Percentiles rank a stretch among this genome's conserved stretches.
Conservation (phyloP, 2,888 invertebrate genomes). For the Epistrophella euchroma region DNA sequence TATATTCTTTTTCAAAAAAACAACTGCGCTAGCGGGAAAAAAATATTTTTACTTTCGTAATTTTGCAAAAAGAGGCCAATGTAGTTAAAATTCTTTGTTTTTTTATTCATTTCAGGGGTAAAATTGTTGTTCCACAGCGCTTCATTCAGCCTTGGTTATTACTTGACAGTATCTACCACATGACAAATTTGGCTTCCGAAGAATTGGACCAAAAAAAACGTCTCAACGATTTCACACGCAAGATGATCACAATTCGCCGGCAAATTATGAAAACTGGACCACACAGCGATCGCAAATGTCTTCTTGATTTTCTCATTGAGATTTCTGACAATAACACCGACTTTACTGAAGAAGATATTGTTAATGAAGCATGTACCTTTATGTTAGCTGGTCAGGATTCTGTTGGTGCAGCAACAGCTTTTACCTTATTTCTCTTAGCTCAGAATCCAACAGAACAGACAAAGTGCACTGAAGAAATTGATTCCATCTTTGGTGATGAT, state of each 20-base stretch:
- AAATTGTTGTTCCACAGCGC: conserved; percentile 85
- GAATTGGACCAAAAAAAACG: conserved; percentile 85
- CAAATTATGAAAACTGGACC: conserved; percentile 78
- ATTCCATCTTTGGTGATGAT: conserved; percentile 83
- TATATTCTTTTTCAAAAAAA: too few relatives aligned
- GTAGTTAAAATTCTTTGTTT: too few relatives aligned
- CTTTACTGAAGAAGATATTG: conserved; percentile 86
- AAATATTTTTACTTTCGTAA: too few relatives aligned
- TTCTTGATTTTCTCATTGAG: conserved; percentile 86
- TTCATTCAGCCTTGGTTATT: conserved; percentile 86
- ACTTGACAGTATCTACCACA: conserved; percentile 85
- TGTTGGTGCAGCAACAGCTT: conserved; percentile 86
- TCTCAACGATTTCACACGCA: conserved; percentile 84
- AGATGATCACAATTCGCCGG: conserved; percentile 82
- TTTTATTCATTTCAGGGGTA: conserved; percentile 83
- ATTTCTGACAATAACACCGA: conserved; percentile 84
- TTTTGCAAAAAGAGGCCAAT: too few relatives aligned
- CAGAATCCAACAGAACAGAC: conserved; percentile 85
- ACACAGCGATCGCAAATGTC: conserved; percentile 80
- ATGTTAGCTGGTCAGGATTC: conserved; percentile 88
- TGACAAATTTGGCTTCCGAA: conserved; percentile 84
- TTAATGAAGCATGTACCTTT: conserved; percentile 87
- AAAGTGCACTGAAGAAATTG: conserved; percentile 84
- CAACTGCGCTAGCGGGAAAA: too few relatives aligned
- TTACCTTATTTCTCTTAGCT: conserved; percentile 85